phyloP scores from a whole-genome alignment of 2,888 invertebrate genomes.

The Ochropleura plecta region DNA sequence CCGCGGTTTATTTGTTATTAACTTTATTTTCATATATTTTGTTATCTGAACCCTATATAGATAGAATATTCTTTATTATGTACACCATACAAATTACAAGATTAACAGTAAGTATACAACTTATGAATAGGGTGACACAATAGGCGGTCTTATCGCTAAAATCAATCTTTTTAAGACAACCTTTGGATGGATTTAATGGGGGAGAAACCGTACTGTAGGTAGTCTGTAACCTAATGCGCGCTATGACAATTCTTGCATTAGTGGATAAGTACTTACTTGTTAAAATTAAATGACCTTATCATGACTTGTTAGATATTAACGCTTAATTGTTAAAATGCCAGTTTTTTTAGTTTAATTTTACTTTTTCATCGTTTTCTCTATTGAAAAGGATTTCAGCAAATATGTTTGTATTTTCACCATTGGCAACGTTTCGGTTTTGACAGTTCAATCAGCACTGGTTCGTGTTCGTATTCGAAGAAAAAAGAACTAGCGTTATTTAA shows the following conservation, averaged over 20 bases:
- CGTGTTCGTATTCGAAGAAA: neutral
- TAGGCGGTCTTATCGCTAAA: no score
- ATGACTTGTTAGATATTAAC: neutral
- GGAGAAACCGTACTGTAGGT: no score
- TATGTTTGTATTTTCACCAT: neutral
- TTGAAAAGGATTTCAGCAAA: conserved; percentile 8
- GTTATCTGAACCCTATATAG: neutral
- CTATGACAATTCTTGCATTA: neutral
- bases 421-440: conserved; percentile 23
- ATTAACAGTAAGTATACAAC: no score
- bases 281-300: neutral
- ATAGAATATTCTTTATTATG: no score
- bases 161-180: no score
- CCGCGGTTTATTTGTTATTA: conserved; percentile 23
- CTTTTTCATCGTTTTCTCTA: neutral
- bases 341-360: neutral
- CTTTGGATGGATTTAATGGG: no score
- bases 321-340: neutral
- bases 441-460: conserved; percentile 30
- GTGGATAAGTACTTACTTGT: no score
- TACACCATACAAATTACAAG: no score
- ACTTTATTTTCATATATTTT: conserved; percentile 21
- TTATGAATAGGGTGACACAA: no score
- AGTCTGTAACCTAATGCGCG: no score
- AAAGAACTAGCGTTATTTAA: neutral